A percentile compares a stretch with the other conserved stretches of the same genome.
phyloP scores from a whole-genome alignment of 2,113 vertebrate species.

The Hippolais icterina region DNA sequence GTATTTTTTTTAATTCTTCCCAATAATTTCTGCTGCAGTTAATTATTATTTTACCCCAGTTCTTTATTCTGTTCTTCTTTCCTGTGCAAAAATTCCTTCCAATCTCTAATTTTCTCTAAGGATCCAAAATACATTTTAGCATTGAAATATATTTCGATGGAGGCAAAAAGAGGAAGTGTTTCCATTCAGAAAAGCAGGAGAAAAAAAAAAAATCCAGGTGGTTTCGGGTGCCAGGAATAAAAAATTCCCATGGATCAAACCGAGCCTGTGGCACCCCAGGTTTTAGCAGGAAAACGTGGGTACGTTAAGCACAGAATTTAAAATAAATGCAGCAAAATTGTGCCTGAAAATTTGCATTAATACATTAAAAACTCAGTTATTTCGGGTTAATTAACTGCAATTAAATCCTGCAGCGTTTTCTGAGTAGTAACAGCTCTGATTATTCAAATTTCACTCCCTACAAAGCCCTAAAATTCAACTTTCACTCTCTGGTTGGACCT shows the following conservation, averaged over 20 bases:
- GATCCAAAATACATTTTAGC: background rate
- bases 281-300: background rate
- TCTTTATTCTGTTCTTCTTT: background rate
- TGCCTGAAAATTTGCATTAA: background rate
- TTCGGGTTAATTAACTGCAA: background rate
- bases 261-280: background rate
- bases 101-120: background rate
- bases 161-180: background rate
- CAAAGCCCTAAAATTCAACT: background rate
- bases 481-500: background rate
- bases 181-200: background rate
- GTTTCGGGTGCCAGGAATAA: background rate
- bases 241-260: background rate
- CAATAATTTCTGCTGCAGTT: background rate
- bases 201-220: background rate
- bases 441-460: background rate
- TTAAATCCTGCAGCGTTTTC: background rate
- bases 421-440: background rate
- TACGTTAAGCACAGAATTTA: background rate
- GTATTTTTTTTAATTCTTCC: background rate
- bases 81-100: background rate
- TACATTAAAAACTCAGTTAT: background rate
- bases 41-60: background rate
- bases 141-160: background rate
- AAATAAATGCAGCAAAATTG: background rate